Evolutionary conservation across 1,140 invertebrate species (phyloP).

Genomic region (Drosophila nannoptera): DNA sequence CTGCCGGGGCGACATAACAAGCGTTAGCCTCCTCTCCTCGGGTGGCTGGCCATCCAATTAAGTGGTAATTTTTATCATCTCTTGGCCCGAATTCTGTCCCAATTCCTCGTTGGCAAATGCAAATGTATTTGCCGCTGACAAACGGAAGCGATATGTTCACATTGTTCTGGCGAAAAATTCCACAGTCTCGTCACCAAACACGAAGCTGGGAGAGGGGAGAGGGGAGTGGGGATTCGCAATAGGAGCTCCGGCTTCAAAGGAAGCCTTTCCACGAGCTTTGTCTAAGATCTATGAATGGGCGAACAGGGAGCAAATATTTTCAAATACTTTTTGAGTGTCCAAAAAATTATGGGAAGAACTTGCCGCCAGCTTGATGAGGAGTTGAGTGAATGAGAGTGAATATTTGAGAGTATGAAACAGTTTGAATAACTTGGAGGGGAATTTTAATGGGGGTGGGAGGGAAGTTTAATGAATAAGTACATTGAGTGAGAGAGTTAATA

Average conservation of each 20-base stretch:
- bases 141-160: constrained; percentile 75
- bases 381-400: no score
- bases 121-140: constrained; percentile 47
- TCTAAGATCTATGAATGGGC: neutral
- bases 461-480: no score
- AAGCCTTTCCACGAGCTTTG: neutral
- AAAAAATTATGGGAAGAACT: no score
- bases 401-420: no score
- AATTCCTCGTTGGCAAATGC: constrained; percentile 17
- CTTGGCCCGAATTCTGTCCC: constrained; percentile 32
- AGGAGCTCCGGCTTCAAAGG: constrained; percentile 27
- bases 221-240: no score
- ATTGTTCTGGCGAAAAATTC: constrained; percentile 67
- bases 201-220: constrained; percentile 12
- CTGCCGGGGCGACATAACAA: constrained; percentile 10
- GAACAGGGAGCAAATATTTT: no score
- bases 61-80: constrained; percentile 73
- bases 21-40: constrained; percentile 31
- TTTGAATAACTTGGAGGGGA: no score
- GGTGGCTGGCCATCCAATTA: constrained; percentile 65
- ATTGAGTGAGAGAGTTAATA: no score
- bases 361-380: no score
- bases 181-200: neutral
- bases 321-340: no score
- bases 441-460: no score